A percentile compares a stretch with the other conserved stretches of the same genome.
Conservation (phyloP, 2,797 vertebrate genomes). For the Erpetoichthys calabaricus region DNA sequence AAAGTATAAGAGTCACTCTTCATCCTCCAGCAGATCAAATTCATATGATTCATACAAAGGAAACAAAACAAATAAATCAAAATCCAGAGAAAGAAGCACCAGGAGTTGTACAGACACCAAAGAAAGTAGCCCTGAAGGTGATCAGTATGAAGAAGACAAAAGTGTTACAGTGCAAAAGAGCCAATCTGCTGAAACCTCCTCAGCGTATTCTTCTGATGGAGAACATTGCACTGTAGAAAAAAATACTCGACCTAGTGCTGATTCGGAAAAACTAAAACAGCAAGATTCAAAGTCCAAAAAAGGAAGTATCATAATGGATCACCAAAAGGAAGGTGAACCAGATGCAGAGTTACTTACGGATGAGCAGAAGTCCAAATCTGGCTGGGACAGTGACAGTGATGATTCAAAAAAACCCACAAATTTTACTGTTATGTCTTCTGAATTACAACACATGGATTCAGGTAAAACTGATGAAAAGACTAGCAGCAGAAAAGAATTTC, state of each 20-base stretch:
- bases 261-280: slow-evolving; percentile 10
- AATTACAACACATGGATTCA: slow-evolving; percentile 28
- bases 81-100: slow-evolving; percentile 36
- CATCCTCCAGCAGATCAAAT: slow-evolving; percentile 57
- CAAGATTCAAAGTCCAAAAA: slow-evolving; percentile 24
- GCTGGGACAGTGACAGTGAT: slow-evolving; percentile 48
- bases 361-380: slow-evolving; percentile 37
- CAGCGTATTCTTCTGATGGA: slow-evolving; percentile 41
- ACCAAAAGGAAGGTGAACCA: slow-evolving; percentile 29
- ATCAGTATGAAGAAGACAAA: slow-evolving; percentile 27
- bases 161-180: slow-evolving; percentile 18
- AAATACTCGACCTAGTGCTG: slow-evolving; percentile 10
- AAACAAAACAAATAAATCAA: slow-evolving; percentile 23
- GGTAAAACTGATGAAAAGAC: slow-evolving; percentile 23
- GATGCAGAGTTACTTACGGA: slow-evolving; percentile 21
- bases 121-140: slow-evolving; percentile 48
- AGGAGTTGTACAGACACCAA: slow-evolving; percentile 42
- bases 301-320: slow-evolving; percentile 15
- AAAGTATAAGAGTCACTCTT: slow-evolving; percentile 49
- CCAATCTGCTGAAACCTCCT: slow-evolving; percentile 31
- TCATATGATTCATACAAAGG: slow-evolving; percentile 52
- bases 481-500: slow-evolving; percentile 38
- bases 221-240: slow-evolving; percentile 27
- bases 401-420: slow-evolving; percentile 35
- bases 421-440: slow-evolving; percentile 8